phyloP scores from a whole-genome alignment of 2,113 vertebrate species.

The Boulengeromyrus knoepffleri region DNA sequence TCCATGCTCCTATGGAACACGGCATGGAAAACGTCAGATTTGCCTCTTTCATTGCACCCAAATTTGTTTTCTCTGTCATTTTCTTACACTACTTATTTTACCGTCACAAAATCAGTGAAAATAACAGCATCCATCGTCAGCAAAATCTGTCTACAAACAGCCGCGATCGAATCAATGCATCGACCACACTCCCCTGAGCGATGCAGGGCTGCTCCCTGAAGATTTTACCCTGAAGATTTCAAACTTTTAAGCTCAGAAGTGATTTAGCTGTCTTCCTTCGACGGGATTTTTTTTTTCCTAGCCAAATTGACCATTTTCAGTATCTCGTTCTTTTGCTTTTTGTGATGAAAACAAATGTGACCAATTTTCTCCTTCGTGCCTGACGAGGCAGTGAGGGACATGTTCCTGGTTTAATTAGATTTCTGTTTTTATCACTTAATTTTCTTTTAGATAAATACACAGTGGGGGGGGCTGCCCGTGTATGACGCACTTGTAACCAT shows the following conservation, averaged over 20 bases:
- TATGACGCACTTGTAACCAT: not conserved
- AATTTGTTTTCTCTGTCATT: not conserved
- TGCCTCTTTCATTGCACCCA: not conserved
- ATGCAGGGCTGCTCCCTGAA: conserved; percentile 31
- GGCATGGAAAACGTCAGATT: not conserved
- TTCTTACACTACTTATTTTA: not conserved
- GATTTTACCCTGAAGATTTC: conserved; percentile 33
- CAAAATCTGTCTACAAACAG: not conserved
- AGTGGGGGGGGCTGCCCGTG: not conserved
- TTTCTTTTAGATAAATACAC: not conserved
- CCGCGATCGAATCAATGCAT: not conserved
- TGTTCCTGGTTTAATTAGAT: conserved; percentile 56
- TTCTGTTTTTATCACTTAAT: conserved; percentile 10
- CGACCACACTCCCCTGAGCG: conserved; percentile 30
- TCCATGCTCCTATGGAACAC: not conserved
- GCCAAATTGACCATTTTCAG: conserved; percentile 23
- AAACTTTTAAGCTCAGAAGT: conserved; percentile 30
- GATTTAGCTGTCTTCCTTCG: conserved; percentile 50
- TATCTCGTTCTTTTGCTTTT: conserved; percentile 32
- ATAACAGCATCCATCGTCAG: not conserved
- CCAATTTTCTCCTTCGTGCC: conserved; percentile 46
- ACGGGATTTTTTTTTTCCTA: conserved; percentile 44
- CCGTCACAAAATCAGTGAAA: not conserved
- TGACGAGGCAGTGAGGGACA: conserved; percentile 51
- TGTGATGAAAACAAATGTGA: conserved; percentile 51